Conservation (phyloP, 1,140 invertebrate genomes). For the Drosophila pachea region DNA sequence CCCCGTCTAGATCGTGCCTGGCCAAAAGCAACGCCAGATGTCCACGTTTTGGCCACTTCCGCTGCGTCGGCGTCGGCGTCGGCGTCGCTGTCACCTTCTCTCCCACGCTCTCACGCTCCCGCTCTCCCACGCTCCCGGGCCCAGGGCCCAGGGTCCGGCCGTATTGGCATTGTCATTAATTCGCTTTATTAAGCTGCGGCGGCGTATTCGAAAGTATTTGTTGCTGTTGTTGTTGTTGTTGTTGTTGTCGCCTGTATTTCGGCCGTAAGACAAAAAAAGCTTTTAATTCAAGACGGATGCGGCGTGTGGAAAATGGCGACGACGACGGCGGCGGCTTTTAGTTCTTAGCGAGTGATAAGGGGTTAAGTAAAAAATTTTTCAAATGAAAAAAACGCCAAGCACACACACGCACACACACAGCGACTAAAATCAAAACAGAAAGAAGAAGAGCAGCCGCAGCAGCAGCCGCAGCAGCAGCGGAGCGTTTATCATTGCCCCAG, state of each 20-base stretch:
- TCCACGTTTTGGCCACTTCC: conserved; percentile 2
- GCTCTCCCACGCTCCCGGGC: neutral
- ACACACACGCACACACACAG: conserved; percentile 6
- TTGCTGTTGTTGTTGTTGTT: conserved; percentile 1
- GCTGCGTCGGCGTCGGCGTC: neutral
- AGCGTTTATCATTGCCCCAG: conserved; percentile 48
- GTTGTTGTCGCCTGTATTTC: conserved; percentile 10
- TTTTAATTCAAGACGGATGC: conserved; percentile 57
- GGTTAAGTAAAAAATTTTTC: conserved; percentile 54
- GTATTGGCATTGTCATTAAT: conserved; percentile 46
- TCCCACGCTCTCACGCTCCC: conserved; percentile 3
- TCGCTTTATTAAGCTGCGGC: conserved; percentile 42
- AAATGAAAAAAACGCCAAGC: conserved; percentile 36
- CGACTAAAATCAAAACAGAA: neutral
- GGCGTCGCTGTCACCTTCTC: neutral
- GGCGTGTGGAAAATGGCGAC: conserved; percentile 33
- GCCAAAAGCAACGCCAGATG: no score
- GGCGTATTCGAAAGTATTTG: conserved; percentile 37
- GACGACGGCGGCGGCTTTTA: conserved; percentile 38
- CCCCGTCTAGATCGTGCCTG: no score
- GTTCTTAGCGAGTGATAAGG: conserved; percentile 53
- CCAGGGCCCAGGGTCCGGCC: neutral
- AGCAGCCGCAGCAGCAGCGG: neutral
- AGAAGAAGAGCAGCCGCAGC: neutral
- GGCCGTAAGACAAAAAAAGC: conserved; percentile 43